phyloP scores from a whole-genome alignment of 2,888 invertebrate genomes.

The Scaptodrosophila latifasciaeformis region DNA sequence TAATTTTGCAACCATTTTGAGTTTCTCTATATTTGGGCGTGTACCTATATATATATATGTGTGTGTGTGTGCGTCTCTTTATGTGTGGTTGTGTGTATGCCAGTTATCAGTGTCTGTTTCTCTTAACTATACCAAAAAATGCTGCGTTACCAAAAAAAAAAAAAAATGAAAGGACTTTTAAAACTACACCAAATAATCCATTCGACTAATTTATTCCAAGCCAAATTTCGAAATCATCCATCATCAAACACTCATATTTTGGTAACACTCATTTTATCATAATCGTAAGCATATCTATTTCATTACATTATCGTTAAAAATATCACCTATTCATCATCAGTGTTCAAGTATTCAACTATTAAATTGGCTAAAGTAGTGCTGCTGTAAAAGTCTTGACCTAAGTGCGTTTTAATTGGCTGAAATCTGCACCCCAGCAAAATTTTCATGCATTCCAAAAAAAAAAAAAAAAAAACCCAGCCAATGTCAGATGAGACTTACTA shows the following conservation, averaged over 20 bases:
- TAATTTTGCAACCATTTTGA: conserved; percentile 39
- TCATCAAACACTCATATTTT: conserved; percentile 35
- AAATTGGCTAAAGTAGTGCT: conserved; percentile 57
- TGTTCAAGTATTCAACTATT: conserved; percentile 26
- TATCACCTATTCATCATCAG: conserved; percentile 13
- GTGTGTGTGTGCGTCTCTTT: conserved; percentile 15
- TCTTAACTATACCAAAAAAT: conserved; percentile 23
- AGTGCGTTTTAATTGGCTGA: conserved; percentile 31
- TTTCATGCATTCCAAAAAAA: conserved; percentile 39
- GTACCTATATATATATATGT: conserved; percentile 10
- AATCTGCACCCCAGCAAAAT: conserved; percentile 54
- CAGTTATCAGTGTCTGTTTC: conserved; percentile 26
- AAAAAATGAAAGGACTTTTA: too few species aligned
- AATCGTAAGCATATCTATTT: conserved; percentile 2
- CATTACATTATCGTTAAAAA: conserved; percentile 36
- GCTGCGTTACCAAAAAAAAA: conserved; percentile 41
- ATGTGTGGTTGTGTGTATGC: conserved; percentile 28
- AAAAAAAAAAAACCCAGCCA: too few species aligned
- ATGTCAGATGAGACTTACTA: too few species aligned
- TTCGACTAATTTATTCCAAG: conserved; percentile 14
- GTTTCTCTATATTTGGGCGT: conserved; percentile 7
- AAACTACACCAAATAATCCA: too few species aligned
- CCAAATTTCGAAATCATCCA: conserved; percentile 27
- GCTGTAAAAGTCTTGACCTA: conserved; percentile 19
- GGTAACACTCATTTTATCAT: conserved; percentile 43